Conservation (phyloP, 2,888 invertebrate genomes). For the Clistopyga incitator region DNA sequence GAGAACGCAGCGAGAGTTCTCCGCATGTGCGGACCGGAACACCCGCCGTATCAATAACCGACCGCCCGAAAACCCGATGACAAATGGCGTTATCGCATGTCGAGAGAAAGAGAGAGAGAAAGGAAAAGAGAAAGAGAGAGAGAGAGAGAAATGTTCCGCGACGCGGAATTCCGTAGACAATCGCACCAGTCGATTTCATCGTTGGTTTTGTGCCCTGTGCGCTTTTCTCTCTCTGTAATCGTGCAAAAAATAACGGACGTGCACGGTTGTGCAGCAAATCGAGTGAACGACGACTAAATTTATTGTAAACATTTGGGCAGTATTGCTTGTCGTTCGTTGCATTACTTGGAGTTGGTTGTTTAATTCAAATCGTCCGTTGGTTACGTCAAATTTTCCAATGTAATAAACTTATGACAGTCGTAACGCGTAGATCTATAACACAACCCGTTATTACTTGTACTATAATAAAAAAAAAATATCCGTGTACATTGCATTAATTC, state of each 20-base stretch:
- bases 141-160: conserved; percentile 42
- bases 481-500: no score
- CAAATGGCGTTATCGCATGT: conserved; percentile 68
- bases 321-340: neutral
- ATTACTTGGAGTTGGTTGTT: conserved; percentile 1
- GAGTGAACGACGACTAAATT: neutral
- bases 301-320: conserved; percentile 10
- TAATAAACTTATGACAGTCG: no score
- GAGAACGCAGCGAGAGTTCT: neutral
- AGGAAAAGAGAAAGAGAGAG: conserved; percentile 3
- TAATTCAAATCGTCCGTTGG: neutral
- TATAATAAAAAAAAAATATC: no score
- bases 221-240: conserved; percentile 49
- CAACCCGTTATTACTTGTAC: no score
- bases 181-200: conserved; percentile 70
- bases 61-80: conserved; percentile 63
- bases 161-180: conserved; percentile 71
- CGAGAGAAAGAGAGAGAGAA: neutral
- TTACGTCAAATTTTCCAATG: neutral
- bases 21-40: conserved; percentile 20
- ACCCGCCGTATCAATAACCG: conserved; percentile 66
- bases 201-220: conserved; percentile 35
- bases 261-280: neutral
- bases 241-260: neutral
- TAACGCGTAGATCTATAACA: no score